Evolutionary conservation across 2,888 invertebrate genomes (phyloP), one percentile per base, ranked within the genome.

Genomic region (Metellina segmentata): DNA sequence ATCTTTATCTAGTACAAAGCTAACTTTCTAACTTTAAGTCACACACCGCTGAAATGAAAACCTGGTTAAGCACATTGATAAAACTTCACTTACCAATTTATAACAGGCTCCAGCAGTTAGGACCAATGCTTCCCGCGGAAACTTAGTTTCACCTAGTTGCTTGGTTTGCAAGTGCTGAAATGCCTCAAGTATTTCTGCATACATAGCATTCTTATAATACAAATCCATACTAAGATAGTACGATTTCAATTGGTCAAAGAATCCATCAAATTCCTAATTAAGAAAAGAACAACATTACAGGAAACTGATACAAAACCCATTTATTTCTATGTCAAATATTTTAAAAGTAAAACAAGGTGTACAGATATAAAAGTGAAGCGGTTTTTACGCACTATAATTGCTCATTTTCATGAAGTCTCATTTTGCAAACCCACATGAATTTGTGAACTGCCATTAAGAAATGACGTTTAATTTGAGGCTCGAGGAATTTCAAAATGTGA

Each of bases 221-320:
- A 98, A 95, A 95, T 97, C 97, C 94, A 97, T 95, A 0, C 97
- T 94, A 89, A 97, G 95, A 94, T 97, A 97, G 94, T 96, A 97
- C 0, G 96, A 95, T 7, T 96, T 95, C 16, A 96, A 94, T 94
- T 98, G 97, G 94, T 97, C 96, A 94, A 97, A 98, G 94, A 98
- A 97, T 8, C 96, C 96, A 20, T 95, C 94, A 53, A 97, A 95
- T 75, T 95, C 96, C 96, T 97, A 94, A 16, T 51, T 2, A 61
- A n/a, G n/a, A 82, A 87, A 7, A 72, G 6, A 81, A 5, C 13
- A 74, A 34, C 34, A 34, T 34, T 34, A 34, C 34, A 34, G 34
- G 4, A 34, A 34, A 34, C 34, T 4, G 34, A 34, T 34, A 34
- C 34, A 34, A 34, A 11, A 85, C 72, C 34, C 9, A 8, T 49